Base-by-base conservation (phyloP, 2,113 vertebrate species). In the Bettongia penicillata region DNA sequence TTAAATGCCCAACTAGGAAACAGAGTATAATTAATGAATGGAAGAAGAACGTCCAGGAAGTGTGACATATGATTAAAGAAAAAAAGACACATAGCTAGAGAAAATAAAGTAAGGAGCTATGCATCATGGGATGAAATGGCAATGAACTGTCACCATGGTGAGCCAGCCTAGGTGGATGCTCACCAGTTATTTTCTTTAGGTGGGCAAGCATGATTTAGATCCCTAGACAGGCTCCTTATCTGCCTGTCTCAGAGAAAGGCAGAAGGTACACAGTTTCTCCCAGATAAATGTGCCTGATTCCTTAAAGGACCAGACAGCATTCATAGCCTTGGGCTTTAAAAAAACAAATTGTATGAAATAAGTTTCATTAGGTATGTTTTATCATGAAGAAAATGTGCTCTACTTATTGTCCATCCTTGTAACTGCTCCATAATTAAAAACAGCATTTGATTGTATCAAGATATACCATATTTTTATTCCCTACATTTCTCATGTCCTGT, bases 351-450 rank as follows among this genome's bases (percentile, higher is more conserved):
- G 11, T 55, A 91, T 93, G 52, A 96, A 95, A 97, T 43, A 93
- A 51, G 91, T 94, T 95, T 95, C 50, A 97, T 24, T 95, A 51
- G 90, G 55, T 51, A 89, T 95, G 43, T 93, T 97, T 94, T 91
- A n/a, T 94, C 92, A 96, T 89, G 50, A 96, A 94, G 24, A 96
- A 91, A 95, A 94, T 77, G 48, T 53, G 49, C 14, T 95, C 53
- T 25, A 95, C 22, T 95, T 91, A 95, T 50, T 93, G 92, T 89
- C 91, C 47, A 94, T 37, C 11, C 94, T 92, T 94, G 90, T 89
- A 91, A 25, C 16, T 93, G 53, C 19, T 91, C 50, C 92, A 95
- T 49, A 92, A 52, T 53, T 91, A 90, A 61, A 97, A 94, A 93
- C 3, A 95, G 47, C 53, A 96, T 92, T 68, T 92, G 47, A 53